These are phyloP conservation scores for Platyrinchus mystaceus DNA, from an alignment of 2,797 vertebrate species.

Conservation along the genomic window DNA sequence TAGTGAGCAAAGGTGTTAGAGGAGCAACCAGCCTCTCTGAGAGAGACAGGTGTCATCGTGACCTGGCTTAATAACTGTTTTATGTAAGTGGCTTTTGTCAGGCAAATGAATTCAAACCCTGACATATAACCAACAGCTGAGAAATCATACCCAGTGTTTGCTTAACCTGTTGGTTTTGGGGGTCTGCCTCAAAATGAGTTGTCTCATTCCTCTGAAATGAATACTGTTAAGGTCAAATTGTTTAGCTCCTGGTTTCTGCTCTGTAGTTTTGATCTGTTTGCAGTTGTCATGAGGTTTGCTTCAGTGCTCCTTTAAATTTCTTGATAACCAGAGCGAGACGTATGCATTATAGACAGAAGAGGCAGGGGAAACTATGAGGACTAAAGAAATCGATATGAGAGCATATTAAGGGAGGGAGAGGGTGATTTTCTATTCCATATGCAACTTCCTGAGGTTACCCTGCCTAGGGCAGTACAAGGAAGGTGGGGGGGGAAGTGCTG, in stretches of 20 bases:
- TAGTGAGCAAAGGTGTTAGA: background rate
- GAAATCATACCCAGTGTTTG: conserved; percentile 1
- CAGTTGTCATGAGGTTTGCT: background rate
- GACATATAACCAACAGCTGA: background rate
- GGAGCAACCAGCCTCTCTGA: background rate
- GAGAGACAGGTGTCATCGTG: conserved; percentile 1
- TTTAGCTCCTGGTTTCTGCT: background rate
- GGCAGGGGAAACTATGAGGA: background rate
- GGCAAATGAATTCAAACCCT: background rate
- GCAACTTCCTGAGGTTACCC: background rate
- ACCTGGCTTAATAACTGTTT: background rate
- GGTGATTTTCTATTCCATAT: background rate
- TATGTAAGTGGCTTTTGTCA: conserved; percentile 8
- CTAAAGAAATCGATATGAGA: background rate
- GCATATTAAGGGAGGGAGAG: background rate
- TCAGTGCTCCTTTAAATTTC: background rate
- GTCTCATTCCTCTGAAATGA: background rate
- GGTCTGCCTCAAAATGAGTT: background rate
- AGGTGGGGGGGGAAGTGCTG: background rate
- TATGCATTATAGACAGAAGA: background rate
- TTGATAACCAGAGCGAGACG: background rate
- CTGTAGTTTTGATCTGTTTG: background rate
- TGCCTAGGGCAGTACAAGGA: background rate
- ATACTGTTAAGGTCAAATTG: background rate
- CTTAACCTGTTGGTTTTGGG: conserved; percentile 12